Base-by-base conservation (phyloP, 2,888 invertebrate genomes). In the Himalopsyche japonica region DNA sequence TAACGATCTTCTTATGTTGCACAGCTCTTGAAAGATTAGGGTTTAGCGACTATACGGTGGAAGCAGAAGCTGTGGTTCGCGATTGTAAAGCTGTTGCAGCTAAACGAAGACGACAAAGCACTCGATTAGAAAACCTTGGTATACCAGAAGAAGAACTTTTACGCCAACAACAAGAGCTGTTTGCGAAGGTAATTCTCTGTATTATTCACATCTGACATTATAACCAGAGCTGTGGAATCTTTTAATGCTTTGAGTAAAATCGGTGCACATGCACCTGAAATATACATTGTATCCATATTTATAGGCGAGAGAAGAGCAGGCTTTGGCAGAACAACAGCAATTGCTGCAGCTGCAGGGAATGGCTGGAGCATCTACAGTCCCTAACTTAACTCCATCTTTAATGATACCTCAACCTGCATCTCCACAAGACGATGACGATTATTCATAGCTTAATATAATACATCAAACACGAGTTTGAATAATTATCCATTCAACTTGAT, bases 21-120 rank as follows among this genome's bases (percentile, higher is more conserved):
- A 43, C 64, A 84, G 84, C 98, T 24, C 91, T 98, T 83, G 97
- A 97, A 86, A 95, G 96, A 89, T 92, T 98, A 84, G 98, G 99
- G 0, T 99, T 99, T 90, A 95, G 96, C 88, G 97, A 98, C 88
- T 99, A 99, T 89, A 96, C 96, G 89, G 95, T 97, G 85, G 99
- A 99, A 90, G 99, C 99, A 1, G 97, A 98, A 90, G 96, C 97
- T 48, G 99, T 99, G 3, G 91, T 99, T 81, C 96, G 96, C 89
- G 98, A 97, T 91, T 99, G 98, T 90, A 99, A 98, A 92, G 98
- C 97, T 77, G 98, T 98, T 7, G 99, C 98, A n/a, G 98, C 98
- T 0, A 98, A 98, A 90, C 93, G 98, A 87, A 93, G 99, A 89
- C 93, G 98, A 87, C 98, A 99, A 90, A 99, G 98, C 89, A 98